Evolutionary conservation across 2,888 invertebrate genomes (phyloP), one percentile per base, ranked within the genome.

Genomic region (Spisula subtruncata): DNA sequence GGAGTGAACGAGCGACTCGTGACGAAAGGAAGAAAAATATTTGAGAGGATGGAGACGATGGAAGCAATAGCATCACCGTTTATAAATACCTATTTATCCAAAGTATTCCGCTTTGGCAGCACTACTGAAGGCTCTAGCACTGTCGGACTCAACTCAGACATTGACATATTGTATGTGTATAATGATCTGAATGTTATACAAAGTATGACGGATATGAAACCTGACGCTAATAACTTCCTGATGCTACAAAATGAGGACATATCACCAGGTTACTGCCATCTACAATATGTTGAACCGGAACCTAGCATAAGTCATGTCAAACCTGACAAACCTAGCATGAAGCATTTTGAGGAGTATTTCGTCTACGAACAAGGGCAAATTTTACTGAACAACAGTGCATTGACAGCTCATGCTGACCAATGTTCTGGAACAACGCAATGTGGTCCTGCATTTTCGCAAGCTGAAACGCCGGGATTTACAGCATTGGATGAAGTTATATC

Each of bases 261-360:
- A n/a, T 46, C 81, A 18, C 48, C 81, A 20, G 81, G 81, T 48
- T 81, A 81, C 48, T 81, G 81, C 48, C n/a, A 46, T n/a, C 48
- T 81, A 20, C 81, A 81, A 25, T 20, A 18, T 18, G 20, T 54
- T 20, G 14, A 54, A 54, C 54, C 54, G 1, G 54, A 54, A 54
- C 54, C 54, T 18, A 20, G 18, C 1, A 54, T 1, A 54, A 54
- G 14, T 20, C 14, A 54, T 14, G 25, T 81, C 46, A 81, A 48
- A n/a, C 32, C 29, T 18, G 81, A 81, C 12, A 25, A n/a, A n/a
- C 41, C 41, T 41, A 41, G 41, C 41, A 41, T 41, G 2, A 41
- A 8, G 2, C 8, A 41, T 41, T 41, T 5, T 41, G 4, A 41
- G 41, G 8, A 41, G 41, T 41, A 41, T 41, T 54, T 54, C 2